A percentile compares a stretch with the other conserved stretches of the same genome.
phyloP scores from a whole-genome alignment of 2,113 vertebrate genomes.

The Pachypanchax playfairii region DNA sequence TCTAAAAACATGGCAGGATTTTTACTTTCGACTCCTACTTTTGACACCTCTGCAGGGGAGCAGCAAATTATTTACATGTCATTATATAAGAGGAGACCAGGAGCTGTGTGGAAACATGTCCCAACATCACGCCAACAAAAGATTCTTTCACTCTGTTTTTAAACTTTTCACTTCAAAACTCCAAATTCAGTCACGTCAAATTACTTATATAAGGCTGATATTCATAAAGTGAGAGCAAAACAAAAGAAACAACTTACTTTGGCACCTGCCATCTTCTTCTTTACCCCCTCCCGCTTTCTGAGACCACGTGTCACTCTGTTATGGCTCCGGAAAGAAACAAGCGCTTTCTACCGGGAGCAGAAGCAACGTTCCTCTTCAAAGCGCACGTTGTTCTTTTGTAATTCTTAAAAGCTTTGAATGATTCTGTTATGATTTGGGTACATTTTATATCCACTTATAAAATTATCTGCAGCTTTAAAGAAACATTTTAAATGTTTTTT shows the following conservation, averaged over 20 bases:
- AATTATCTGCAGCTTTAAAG: neutral
- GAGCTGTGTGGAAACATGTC: conserved; percentile 39
- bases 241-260: conserved; percentile 62
- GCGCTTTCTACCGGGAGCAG: neutral
- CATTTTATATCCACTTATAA: too few relatives aligned
- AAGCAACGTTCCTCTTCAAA: conserved; percentile 16
- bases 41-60: too few relatives aligned
- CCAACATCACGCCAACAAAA: conserved; percentile 1
- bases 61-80: too few relatives aligned
- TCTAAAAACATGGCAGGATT: too few relatives aligned
- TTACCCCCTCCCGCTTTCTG: conserved; percentile 33
- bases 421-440: too few relatives aligned
- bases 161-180: too few relatives aligned
- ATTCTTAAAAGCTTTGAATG: neutral
- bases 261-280: conserved; percentile 69
- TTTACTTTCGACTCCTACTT: too few relatives aligned
- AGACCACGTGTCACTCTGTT: conserved; percentile 52
- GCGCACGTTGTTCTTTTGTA: neutral
- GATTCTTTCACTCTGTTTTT: neutral
- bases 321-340: conserved; percentile 67
- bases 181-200: rapidly evolving
- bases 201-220: too few relatives aligned
- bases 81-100: neutral
- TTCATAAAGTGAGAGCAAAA: too few relatives aligned
- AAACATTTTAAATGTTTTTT: neutral